A percentile compares a stretch with the other conserved stretches of the same genome.
phyloP scores from a whole-genome alignment of 2,888 invertebrate species.

The Lordiphosa andalusiaca region DNA sequence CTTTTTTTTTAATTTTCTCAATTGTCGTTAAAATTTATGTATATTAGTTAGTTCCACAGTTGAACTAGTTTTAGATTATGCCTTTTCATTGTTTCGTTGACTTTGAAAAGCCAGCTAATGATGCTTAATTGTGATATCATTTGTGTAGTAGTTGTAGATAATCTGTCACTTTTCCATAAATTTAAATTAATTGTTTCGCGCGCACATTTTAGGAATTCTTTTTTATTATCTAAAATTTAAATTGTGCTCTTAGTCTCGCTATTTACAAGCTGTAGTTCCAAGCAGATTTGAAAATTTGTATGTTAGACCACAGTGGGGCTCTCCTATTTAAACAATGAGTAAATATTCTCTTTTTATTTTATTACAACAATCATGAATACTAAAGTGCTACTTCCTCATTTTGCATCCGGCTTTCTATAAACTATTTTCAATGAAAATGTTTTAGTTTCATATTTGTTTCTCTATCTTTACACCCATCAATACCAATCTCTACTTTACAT shows the following conservation, averaged over 20 bases:
- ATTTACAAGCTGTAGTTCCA: constrained; percentile 23
- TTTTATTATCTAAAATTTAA: not conserved
- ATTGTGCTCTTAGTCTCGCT: constrained; percentile 29
- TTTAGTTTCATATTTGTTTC: too few relatives aligned
- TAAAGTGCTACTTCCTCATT: too few relatives aligned
- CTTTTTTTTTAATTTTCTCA: constrained; percentile 18
- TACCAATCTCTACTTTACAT: constrained; percentile 8
- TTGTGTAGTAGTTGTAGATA: constrained; percentile 19
- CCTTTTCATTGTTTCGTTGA: constrained; percentile 9
- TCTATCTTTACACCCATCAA: not conserved
- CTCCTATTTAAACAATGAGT: too few relatives aligned
- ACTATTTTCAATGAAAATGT: too few relatives aligned
- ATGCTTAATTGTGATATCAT: constrained; percentile 60
- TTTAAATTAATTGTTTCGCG: constrained; percentile 36
- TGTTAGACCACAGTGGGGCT: constrained; percentile 25
- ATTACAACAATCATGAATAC: not conserved
- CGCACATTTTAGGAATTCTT: constrained; percentile 13
- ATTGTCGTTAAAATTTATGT: constrained; percentile 43
- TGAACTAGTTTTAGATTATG: constrained; percentile 20
- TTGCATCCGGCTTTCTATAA: too few relatives aligned
- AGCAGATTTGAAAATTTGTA: constrained; percentile 39
- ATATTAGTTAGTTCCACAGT: constrained; percentile 30
- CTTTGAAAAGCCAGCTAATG: constrained; percentile 16
- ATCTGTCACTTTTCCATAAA: constrained; percentile 30
- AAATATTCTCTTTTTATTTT: too few relatives aligned